Evolutionary conservation across 2,113 vertebrate species (phyloP).

Genomic region (Cavia aperea): DNA sequence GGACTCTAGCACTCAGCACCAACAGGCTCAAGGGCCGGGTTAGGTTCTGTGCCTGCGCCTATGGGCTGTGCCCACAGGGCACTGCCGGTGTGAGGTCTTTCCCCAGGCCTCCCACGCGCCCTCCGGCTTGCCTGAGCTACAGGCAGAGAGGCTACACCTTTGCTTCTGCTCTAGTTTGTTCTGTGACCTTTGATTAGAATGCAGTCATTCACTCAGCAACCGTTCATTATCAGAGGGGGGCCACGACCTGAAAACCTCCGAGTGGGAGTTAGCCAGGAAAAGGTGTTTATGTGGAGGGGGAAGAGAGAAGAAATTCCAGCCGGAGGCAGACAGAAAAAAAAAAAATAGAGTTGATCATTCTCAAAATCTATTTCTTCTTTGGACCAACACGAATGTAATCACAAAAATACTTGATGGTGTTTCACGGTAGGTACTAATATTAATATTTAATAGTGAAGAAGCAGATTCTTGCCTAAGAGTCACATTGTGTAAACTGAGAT

Average conservation of each 20-base stretch:
- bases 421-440: neutral
- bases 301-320: neutral
- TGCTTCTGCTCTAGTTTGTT: neutral
- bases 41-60: neutral
- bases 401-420: neutral
- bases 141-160: neutral
- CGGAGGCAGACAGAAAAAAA: neutral
- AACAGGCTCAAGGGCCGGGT: too few relatives aligned
- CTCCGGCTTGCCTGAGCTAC: neutral
- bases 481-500: neutral
- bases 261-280: neutral
- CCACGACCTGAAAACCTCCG: neutral
- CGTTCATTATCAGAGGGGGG: neutral
- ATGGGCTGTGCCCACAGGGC: rapidly evolving
- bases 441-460: neutral
- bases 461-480: neutral
- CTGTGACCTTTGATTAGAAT: neutral
- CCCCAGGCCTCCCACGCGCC: rapidly evolving
- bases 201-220: neutral
- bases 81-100: rapidly evolving
- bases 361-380: slow-evolving; percentile 20
- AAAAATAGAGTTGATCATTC: neutral
- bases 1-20: neutral
- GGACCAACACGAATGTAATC: neutral
- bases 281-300: neutral